Evolutionary conservation across 2,797 vertebrate genomes (phyloP), one percentile per base, ranked within the genome.

Genomic region (Catharus ustulatus): DNA sequence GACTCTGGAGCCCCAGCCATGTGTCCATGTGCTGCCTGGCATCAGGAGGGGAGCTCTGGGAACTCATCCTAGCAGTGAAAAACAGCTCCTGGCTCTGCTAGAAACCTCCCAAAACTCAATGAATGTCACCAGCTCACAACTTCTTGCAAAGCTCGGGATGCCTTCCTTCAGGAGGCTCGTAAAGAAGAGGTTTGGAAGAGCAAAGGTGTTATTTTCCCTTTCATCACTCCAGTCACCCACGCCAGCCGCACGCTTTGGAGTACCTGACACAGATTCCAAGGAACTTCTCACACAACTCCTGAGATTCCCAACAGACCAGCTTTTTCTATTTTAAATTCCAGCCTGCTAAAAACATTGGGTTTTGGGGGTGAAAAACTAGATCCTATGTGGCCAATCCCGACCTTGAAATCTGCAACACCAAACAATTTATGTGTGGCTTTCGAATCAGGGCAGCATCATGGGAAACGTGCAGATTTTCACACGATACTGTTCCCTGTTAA

Each of bases 391-490:
- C 55, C 48, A 93, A 89, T 82, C 74, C 71, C 49, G 30, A 84
- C 83, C 77, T 74, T 90, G 78, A 88, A 87, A 93, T 55, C 57
- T 71, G 67, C 46, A 84, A 71, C 32, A 68, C 16, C 14, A 34
- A 51, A 38, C 66, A 90, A 95, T 92, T 95, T 94, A 93, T 45
- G 79, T 85, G 5, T 91, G 89, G 85, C 71, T 94, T 95, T 94
- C 82, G 89, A 92, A 90, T 72, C 89, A 58, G 61, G 85, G 57
- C 91, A 84, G 89, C 85, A 90, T 90, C 94, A 76, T 71, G 92
- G 87, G 94, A 94, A 96, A 94, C 2, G 45, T 82, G 89, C 73
- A 90, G 92, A 93, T 95, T 96, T 97, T 96, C 95, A 96, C 95
- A 96, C 67, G 63, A 94, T 93, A 62, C 93, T 94, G 94, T 95